Percentiles rank a stretch among this genome's conserved stretches.
phyloP scores from a whole-genome alignment of 2,888 invertebrate species.

The Tenodera sinensis region DNA sequence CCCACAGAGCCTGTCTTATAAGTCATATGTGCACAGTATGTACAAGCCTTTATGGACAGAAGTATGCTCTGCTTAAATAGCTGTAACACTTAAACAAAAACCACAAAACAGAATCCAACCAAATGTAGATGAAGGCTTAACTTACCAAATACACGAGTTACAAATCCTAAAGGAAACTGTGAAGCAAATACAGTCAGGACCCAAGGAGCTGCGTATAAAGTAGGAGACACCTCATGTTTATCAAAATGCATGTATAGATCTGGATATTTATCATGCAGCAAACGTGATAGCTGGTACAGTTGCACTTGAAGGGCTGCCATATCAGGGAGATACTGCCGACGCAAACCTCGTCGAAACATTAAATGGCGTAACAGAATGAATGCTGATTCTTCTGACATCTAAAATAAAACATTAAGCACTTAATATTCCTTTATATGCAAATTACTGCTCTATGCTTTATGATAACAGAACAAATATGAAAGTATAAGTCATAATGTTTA shows the following conservation, averaged over 20 bases:
- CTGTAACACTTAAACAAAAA: not conserved
- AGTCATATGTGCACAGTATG: too few relatives aligned
- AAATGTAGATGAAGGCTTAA: constrained; percentile 6
- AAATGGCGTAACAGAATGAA: constrained; percentile 83
- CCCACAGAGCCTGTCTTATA: too few relatives aligned
- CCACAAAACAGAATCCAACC: not conserved
- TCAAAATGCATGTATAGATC: constrained; percentile 85
- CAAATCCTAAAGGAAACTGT: constrained; percentile 93
- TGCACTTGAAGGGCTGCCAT: constrained; percentile 91
- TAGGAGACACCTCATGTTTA: constrained; percentile 85
- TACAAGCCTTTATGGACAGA: too few relatives aligned
- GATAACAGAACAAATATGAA: not conserved
- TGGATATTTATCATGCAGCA: constrained; percentile 82
- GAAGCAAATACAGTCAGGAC: constrained; percentile 93
- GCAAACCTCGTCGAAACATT: constrained; percentile 84
- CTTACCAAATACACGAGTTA: constrained; percentile 87
- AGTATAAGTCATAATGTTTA: not conserved
- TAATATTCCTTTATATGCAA: constrained; percentile 12
- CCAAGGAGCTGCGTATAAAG: constrained; percentile 96
- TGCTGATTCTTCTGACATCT: constrained; percentile 92
- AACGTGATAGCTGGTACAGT: constrained; percentile 88
- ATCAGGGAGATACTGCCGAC: constrained; percentile 88
- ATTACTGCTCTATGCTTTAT: not conserved
- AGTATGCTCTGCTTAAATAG: not conserved
- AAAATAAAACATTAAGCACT: constrained; percentile 33